Evolutionary conservation across 2,797 vertebrate species (phyloP).

Genomic region (Poecilia wingei): DNA sequence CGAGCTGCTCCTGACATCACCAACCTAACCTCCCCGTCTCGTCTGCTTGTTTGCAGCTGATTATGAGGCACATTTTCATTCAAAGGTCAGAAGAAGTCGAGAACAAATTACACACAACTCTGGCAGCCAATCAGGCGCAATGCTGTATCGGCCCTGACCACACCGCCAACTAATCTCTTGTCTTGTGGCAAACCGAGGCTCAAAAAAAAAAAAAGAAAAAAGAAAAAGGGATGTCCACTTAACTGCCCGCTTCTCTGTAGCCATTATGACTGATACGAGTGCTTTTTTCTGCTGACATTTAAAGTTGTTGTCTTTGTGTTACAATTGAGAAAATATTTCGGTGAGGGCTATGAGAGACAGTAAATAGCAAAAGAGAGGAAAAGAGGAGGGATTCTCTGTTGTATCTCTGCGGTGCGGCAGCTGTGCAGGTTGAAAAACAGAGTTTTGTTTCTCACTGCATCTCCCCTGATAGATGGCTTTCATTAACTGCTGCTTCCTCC

Average conservation of each 20-base stretch:
- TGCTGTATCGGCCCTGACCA: not conserved
- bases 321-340: conserved; percentile 26
- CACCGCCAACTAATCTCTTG: conserved; percentile 11
- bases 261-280: not conserved
- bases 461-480: conserved; percentile 74
- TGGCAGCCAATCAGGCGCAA: not conserved
- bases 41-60: conserved; percentile 18
- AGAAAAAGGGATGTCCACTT: conserved; percentile 40
- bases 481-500: conserved; percentile 68
- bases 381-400: not conserved
- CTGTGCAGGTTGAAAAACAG: conserved; percentile 45
- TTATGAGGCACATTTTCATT: conserved; percentile 10
- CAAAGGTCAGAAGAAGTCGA: conserved; percentile 12
- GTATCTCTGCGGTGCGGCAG: conserved; percentile 14
- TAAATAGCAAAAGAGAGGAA: not conserved
- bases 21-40: not conserved
- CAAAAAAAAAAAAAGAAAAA: conserved; percentile 19
- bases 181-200: conserved; percentile 25
- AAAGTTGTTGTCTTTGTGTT: conserved; percentile 32
- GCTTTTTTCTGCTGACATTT: conserved; percentile 15
- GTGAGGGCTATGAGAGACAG: not conserved
- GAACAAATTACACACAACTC: conserved; percentile 16
- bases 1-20: conserved; percentile 23
- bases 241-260: conserved; percentile 21
- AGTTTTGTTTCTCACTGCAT: conserved; percentile 50